phyloP scores from a whole-genome alignment of 2,888 invertebrate genomes.

The Macropis europaea region DNA sequence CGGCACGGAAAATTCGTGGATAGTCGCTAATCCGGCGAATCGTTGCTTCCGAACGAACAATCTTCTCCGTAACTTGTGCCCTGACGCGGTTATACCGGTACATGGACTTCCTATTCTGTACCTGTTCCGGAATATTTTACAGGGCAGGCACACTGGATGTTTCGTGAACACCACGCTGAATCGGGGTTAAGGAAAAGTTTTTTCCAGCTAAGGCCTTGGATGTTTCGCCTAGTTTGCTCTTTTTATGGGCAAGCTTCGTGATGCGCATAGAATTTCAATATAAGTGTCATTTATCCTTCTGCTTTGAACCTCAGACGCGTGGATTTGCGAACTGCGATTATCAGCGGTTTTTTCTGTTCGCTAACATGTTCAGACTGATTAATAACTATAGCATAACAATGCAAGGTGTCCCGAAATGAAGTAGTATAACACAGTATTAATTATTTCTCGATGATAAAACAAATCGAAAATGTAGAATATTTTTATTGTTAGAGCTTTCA shows the following conservation, averaged over 20 bases:
- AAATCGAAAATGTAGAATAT: no score
- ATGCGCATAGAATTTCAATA: no score
- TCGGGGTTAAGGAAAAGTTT: not conserved
- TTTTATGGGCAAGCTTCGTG: not conserved
- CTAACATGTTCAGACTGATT: no score
- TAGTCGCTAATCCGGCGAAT: constrained; percentile 49
- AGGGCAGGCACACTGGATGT: not conserved
- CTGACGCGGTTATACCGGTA: constrained; percentile 21
- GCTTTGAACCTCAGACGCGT: no score
- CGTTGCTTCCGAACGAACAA: constrained; percentile 53
- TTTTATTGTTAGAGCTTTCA: no score
- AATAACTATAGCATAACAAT: no score
- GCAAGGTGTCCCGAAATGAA: no score
- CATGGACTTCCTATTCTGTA: constrained; percentile 4
- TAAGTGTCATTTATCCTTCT: no score
- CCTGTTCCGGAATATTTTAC: constrained; percentile 1
- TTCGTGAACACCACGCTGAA: not conserved
- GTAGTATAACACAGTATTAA: no score
- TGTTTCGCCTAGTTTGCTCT: not conserved
- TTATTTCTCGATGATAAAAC: no score
- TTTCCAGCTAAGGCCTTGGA: not conserved
- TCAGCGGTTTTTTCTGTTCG: no score
- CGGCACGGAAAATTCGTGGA: constrained; percentile 57
- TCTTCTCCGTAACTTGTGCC: not conserved
- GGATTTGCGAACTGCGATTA: no score